Conservation (phyloP, 2,797 vertebrate species). For the Rhabdophis nuchalis region DNA sequence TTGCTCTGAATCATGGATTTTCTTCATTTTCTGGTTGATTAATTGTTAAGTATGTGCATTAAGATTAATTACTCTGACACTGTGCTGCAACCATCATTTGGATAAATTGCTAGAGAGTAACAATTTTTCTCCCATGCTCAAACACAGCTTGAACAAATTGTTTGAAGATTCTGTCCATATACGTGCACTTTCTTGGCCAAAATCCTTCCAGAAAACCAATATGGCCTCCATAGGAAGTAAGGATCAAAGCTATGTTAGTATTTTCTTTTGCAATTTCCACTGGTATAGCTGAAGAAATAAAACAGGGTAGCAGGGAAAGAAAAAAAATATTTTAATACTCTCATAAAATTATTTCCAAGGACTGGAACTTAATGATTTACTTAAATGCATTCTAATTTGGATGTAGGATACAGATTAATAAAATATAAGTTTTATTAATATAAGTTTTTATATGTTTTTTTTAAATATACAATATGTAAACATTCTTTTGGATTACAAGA, state of each 20-base stretch:
- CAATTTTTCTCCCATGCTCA: slow-evolving; percentile 84
- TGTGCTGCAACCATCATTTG: slow-evolving; percentile 19
- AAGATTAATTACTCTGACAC: slow-evolving; percentile 60
- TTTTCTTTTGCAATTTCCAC: slow-evolving; percentile 95
- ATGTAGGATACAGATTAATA: background rate
- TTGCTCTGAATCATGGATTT: slow-evolving; percentile 66
- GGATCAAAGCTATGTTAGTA: slow-evolving; percentile 90
- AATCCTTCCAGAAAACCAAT: slow-evolving; percentile 97
- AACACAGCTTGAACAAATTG: slow-evolving; percentile 94
- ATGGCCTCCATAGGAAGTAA: slow-evolving; percentile 93
- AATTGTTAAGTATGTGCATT: slow-evolving; percentile 62
- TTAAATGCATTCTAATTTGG: background rate
- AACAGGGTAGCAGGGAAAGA: background rate
- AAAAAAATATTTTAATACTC: background rate
- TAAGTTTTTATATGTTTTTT: background rate
- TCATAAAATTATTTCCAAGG: slow-evolving; percentile 12
- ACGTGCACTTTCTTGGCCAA: slow-evolving; percentile 93
- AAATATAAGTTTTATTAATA: background rate
- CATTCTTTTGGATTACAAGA: background rate
- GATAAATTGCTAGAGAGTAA: slow-evolving; percentile 62
- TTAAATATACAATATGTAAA: background rate
- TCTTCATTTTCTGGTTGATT: slow-evolving; percentile 68
- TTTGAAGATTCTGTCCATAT: slow-evolving; percentile 98
- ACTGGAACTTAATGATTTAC: background rate
- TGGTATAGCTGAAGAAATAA: slow-evolving; percentile 81